Conservation (phyloP, 2,113 vertebrate genomes). For the Opisthocomus hoazin region DNA sequence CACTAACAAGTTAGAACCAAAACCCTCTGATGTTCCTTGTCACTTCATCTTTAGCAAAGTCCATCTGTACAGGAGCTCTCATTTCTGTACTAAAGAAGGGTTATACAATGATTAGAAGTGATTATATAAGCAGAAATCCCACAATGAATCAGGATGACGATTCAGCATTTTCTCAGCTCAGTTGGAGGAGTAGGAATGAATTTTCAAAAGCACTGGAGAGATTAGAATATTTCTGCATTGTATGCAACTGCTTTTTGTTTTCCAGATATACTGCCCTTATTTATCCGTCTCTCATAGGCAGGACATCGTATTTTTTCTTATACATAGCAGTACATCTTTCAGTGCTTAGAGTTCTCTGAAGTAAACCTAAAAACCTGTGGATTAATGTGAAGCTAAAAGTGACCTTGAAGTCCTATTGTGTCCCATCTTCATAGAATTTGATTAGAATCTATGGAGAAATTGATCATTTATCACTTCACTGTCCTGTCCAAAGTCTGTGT, state of each 20-base stretch:
- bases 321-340: not conserved
- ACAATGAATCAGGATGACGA: not conserved
- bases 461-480: not conserved
- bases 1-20: not conserved
- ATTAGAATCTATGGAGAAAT: not conserved
- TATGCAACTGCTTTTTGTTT: not conserved
- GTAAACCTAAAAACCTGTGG: not conserved
- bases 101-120: constrained; percentile 10
- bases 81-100: not conserved
- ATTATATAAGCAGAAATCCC: not conserved
- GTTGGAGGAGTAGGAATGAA: not conserved
- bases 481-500: not conserved
- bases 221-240: not conserved
- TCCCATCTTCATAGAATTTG: not conserved
- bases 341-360: not conserved
- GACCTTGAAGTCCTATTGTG: not conserved
- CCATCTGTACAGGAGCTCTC: constrained; percentile 6
- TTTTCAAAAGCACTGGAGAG: not conserved
- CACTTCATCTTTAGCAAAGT: constrained; percentile 33
- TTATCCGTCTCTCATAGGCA: not conserved
- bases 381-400: not conserved
- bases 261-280: not conserved
- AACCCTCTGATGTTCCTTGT: not conserved
- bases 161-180: constrained; percentile 22
- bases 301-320: not conserved